Evolutionary conservation across 2,888 invertebrate genomes (phyloP).

Genomic region (Polyploca ridens): DNA sequence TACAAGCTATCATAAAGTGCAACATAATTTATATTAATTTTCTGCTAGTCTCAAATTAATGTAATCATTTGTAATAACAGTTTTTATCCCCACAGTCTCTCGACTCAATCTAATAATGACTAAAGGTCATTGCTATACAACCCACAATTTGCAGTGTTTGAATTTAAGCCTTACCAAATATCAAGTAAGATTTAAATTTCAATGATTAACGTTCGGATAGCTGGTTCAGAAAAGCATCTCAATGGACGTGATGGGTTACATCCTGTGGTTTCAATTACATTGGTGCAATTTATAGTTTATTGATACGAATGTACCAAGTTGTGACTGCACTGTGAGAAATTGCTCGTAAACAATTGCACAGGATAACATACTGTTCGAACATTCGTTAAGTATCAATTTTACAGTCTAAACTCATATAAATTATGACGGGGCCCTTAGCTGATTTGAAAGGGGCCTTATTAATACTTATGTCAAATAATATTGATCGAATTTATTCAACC

Average conservation of each 20-base stretch:
- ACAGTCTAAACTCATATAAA: too few species aligned
- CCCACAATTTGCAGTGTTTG: constrained; percentile 29
- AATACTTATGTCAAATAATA: too few species aligned
- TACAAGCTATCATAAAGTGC: not conserved
- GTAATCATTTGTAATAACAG: constrained; percentile 40
- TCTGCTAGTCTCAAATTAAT: constrained; percentile 26
- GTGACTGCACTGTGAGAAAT: constrained; percentile 17
- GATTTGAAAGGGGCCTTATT: too few species aligned
- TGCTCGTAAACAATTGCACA: not conserved
- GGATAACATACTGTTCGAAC: constrained; percentile 1
- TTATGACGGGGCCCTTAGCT: too few species aligned
- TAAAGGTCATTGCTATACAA: constrained; percentile 60
- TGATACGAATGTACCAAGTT: constrained; percentile 49
- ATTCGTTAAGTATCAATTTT: not conserved
- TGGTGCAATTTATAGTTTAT: constrained; percentile 67
- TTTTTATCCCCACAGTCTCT: constrained; percentile 44
- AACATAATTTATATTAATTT: not conserved
- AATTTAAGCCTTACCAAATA: constrained; percentile 38
- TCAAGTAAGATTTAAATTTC: constrained; percentile 36
- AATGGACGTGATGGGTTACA: constrained; percentile 74
- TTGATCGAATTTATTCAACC: too few species aligned
- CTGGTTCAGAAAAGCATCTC: constrained; percentile 66
- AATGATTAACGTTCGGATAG: constrained; percentile 30
- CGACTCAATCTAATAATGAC: constrained; percentile 55
- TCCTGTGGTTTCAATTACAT: constrained; percentile 80